These are phyloP conservation scores for Aurelia aurita complex sp. Pacific DNA, from an alignment of 30 jellyfish, hydroid and myxozoan genomes.

Conservation along the genomic window DNA sequence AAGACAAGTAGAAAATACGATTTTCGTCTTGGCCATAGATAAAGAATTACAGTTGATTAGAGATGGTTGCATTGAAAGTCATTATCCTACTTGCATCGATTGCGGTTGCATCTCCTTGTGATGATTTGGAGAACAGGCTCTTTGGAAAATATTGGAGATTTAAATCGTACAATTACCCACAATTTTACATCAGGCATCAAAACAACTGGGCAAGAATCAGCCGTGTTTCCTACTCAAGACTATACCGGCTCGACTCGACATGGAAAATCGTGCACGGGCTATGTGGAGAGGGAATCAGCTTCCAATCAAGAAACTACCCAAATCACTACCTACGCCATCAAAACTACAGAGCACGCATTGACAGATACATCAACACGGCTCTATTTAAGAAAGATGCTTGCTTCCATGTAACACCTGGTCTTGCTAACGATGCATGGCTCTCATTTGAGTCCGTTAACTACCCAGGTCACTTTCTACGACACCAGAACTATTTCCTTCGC, in stretches of 20 bases:
- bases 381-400: conserved; percentile 28
- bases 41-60: no score
- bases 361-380: not conserved
- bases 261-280: conserved; percentile 28
- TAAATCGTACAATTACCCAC: not conserved
- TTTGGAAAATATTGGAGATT: not conserved
- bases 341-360: not conserved
- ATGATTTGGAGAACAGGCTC: not conserved
- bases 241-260: not conserved
- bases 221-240: not conserved
- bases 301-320: conserved; percentile 1
- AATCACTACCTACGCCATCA: conserved; percentile 19
- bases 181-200: conserved; percentile 1
- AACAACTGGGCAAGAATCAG: not conserved
- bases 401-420: conserved; percentile 13
- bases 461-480: conserved; percentile 20
- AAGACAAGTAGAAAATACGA: no score
- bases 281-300: conserved; percentile 34
- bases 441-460: conserved; percentile 21
- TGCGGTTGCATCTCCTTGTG: no score
- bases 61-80: no score
- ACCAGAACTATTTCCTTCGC: not conserved
- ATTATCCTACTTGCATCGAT: no score
- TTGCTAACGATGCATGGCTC: not conserved
- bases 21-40: no score